Evolutionary conservation across 2,888 invertebrate genomes (phyloP).

Genomic region (Gerris lacustris): DNA sequence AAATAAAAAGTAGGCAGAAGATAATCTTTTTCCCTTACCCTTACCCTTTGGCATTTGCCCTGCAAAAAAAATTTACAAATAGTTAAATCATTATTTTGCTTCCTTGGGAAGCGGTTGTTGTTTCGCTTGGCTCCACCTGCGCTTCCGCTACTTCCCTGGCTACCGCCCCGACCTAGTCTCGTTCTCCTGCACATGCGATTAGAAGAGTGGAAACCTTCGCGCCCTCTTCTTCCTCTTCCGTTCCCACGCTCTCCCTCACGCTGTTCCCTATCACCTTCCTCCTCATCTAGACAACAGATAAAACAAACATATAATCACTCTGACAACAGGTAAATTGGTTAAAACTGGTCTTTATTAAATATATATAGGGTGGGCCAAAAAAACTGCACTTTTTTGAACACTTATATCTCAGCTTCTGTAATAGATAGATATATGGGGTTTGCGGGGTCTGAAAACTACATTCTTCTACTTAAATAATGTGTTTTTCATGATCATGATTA

Average conservation of each 20-base stretch:
- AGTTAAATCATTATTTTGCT: conserved; percentile 41
- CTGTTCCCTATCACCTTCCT: conserved; percentile 43
- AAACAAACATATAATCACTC: neutral
- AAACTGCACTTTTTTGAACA: too few relatives aligned
- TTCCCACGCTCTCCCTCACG: conserved; percentile 39
- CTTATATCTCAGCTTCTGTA: too few relatives aligned
- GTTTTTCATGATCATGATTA: too few relatives aligned
- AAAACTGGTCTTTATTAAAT: too few relatives aligned
- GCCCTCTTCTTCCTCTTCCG: conserved; percentile 39
- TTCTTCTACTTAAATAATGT: too few relatives aligned
- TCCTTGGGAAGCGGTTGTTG: conserved; percentile 40
- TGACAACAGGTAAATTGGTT: too few relatives aligned
- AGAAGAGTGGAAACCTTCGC: conserved; percentile 36
- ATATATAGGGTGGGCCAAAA: too few relatives aligned
- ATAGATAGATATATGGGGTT: too few relatives aligned
- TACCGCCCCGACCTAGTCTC: conserved; percentile 42
- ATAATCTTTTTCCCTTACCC: conserved; percentile 14
- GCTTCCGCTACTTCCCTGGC: conserved; percentile 39
- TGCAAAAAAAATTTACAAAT: conserved; percentile 77
- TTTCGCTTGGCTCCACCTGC: conserved; percentile 45
- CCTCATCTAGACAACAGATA: conserved; percentile 27
- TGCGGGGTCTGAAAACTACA: too few relatives aligned
- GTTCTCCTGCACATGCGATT: conserved; percentile 42
- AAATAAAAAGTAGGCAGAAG: too few relatives aligned
- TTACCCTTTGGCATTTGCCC: conserved; percentile 67